Conservation (phyloP, 53 echinoderm and acorn worm genomes). For the Stichopus horrens region DNA sequence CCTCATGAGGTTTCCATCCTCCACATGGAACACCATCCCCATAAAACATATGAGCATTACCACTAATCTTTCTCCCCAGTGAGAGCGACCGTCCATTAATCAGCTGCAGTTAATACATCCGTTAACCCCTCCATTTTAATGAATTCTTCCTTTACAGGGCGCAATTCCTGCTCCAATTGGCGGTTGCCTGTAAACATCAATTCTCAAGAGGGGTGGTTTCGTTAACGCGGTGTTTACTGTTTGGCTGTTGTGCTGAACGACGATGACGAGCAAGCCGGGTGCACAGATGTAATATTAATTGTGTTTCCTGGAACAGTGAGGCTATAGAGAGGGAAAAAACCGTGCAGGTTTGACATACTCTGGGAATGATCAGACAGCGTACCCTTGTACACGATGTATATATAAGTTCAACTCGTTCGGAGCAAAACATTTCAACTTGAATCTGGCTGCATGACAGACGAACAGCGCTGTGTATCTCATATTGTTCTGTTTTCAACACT, state of each 20-base stretch:
- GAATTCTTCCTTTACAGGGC: background rate
- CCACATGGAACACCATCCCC: too few relatives aligned
- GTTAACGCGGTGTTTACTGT: background rate
- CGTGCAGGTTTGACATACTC: background rate
- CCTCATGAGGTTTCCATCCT: too few relatives aligned
- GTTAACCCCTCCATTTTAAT: constrained; percentile 12
- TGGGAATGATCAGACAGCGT: background rate
- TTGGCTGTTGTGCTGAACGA: background rate
- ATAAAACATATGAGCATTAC: too few relatives aligned
- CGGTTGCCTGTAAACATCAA: background rate
- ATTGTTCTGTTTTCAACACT: too few relatives aligned
- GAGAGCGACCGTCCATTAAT: too few relatives aligned
- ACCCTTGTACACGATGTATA: background rate
- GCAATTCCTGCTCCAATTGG: constrained; percentile 2
- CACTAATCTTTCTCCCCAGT: too few relatives aligned
- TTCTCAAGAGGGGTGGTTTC: constrained; percentile 18
- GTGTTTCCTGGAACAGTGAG: constrained; percentile 5
- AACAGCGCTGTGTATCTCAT: too few relatives aligned
- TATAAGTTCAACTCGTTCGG: background rate
- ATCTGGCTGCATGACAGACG: too few relatives aligned
- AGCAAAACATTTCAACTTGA: background rate
- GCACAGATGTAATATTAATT: constrained; percentile 15
- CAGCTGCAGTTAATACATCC: background rate
- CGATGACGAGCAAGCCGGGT: background rate
- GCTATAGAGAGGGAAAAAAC: background rate